Percentiles rank a stretch among this genome's conserved stretches.
These are phyloP conservation scores for Trachemys scripta DNA, from an alignment of 2,113 vertebrate genomes.

Conservation along the genomic window DNA sequence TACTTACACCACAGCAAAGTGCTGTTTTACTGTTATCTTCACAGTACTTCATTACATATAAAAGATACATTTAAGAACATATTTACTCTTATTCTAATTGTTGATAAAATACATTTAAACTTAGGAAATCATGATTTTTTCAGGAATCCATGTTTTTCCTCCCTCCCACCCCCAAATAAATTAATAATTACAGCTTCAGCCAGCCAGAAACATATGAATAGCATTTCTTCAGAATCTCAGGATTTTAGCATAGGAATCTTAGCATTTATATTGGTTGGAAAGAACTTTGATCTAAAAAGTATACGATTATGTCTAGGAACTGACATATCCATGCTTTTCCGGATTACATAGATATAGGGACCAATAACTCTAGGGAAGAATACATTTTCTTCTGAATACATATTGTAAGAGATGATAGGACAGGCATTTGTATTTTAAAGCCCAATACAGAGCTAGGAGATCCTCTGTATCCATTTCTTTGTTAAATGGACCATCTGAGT, in stretches of 20 bases:
- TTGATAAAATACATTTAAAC: conserved; percentile 74
- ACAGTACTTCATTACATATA: conserved; percentile 77
- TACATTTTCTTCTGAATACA: conserved; percentile 69
- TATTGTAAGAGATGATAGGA: conserved; percentile 60
- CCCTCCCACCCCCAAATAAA: conserved; percentile 47
- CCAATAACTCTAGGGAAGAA: conserved; percentile 65
- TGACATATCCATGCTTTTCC: conserved; percentile 65
- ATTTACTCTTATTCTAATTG: conserved; percentile 70
- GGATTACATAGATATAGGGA: conserved; percentile 61
- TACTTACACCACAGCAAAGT: conserved; percentile 75
- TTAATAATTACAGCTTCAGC: conserved; percentile 50
- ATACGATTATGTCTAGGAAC: conserved; percentile 43
- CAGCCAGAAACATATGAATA: conserved; percentile 70
- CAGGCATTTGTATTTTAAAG: conserved; percentile 61
- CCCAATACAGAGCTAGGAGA: conserved; percentile 40
- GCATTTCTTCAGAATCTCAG: conserved; percentile 72
- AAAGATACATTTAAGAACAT: conserved; percentile 77
- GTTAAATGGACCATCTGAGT: conserved; percentile 44
- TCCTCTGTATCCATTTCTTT: not conserved
- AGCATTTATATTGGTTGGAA: conserved; percentile 61
- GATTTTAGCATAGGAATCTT: conserved; percentile 72
- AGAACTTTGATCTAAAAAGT: conserved; percentile 1
- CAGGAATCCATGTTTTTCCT: conserved; percentile 65
- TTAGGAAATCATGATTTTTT: conserved; percentile 72
- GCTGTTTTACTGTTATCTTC: conserved; percentile 78